Evolutionary conservation across 2,888 invertebrate species (phyloP), one percentile per base, ranked within the genome.

Genomic region (Agriopis marginaria): DNA sequence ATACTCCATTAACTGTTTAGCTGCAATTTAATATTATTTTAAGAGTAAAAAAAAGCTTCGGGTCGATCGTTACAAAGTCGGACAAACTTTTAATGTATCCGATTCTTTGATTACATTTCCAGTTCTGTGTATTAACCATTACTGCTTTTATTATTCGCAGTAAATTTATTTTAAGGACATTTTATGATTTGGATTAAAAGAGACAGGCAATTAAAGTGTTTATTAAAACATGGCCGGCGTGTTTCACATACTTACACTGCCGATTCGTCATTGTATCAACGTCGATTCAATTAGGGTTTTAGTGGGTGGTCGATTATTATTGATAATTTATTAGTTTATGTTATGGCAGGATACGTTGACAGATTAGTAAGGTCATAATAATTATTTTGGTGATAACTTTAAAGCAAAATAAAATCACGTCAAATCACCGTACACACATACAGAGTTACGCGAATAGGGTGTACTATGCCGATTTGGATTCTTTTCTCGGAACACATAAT

Each of bases 31-130:
- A 23, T 56, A 56, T 32, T n/a, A 45, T 58, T 56, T 44, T 56
- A 10, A 9, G 8, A 7, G 12, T 12, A 44, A 45, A 45, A 58
- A 58, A 58, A 56, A n/a, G 32, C 12, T 53, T 59, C 54, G 4
- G 53, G 32, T 7, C 23, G 63, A 54, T 66, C 71, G 54, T 68
- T 71, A 71, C 69, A 73, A 72, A 76, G 70, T 72, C 71, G 66
- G 55, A 49, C 68, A 68, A 68, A 66, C 63, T 76, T 75, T 76
- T 76, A 76, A 75, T 76, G 76, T 69, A 58, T 65, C 73, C 75
- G 75, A 76, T 76, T 68, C 53, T 44, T 65, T 62, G 69, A 69
- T 69, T 69, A 65, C 56, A 62, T 62, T 56, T 56, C 61, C 65
- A 69, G 65, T 69, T 69, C 68, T 69, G 54, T 44, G 68, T 68